These are phyloP conservation scores for Hedychridium roseum DNA, from an alignment of 2,888 invertebrate genomes.

Conservation along the genomic window DNA sequence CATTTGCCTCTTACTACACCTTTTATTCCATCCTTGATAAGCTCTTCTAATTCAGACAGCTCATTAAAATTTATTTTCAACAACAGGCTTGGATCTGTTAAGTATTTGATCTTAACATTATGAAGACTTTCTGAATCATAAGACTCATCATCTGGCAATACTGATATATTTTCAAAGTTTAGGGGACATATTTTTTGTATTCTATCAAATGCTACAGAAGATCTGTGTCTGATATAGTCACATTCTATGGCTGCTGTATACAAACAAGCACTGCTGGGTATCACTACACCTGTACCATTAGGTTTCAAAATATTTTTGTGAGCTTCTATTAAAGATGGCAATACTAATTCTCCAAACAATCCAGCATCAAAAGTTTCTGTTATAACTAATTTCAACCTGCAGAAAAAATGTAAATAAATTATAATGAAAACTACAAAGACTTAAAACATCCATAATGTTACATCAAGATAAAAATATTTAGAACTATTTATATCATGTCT, in stretches of 20 bases:
- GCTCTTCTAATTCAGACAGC: conserved; percentile 58
- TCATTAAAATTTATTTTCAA: conserved; percentile 73
- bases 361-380: conserved; percentile 85
- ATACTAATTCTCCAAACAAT: conserved; percentile 78
- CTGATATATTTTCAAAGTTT: conserved; percentile 53
- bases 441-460: not conserved
- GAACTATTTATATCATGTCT: not conserved
- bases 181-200: conserved; percentile 26
- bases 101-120: conserved; percentile 66
- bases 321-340: conserved; percentile 75
- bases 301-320: conserved; percentile 69
- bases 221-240: conserved; percentile 47
- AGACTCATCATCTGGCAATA: conserved; percentile 65
- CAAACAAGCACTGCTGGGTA: conserved; percentile 72
- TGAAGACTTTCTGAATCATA: conserved; percentile 78
- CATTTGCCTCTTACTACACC: conserved; percentile 60
- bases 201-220: conserved; percentile 35
- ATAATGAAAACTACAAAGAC: not conserved
- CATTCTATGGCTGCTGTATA: conserved; percentile 73
- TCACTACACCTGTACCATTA: conserved; percentile 64
- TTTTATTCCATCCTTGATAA: conserved; percentile 57
- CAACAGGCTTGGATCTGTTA: conserved; percentile 69
- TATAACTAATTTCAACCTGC: conserved; percentile 70
- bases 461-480: not conserved
- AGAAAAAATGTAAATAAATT: conserved; percentile 12